Percentiles rank a stretch among this genome's conserved stretches.
phyloP scores from a whole-genome alignment of 2,113 vertebrate genomes.

The Pteruthius melanotis region DNA sequence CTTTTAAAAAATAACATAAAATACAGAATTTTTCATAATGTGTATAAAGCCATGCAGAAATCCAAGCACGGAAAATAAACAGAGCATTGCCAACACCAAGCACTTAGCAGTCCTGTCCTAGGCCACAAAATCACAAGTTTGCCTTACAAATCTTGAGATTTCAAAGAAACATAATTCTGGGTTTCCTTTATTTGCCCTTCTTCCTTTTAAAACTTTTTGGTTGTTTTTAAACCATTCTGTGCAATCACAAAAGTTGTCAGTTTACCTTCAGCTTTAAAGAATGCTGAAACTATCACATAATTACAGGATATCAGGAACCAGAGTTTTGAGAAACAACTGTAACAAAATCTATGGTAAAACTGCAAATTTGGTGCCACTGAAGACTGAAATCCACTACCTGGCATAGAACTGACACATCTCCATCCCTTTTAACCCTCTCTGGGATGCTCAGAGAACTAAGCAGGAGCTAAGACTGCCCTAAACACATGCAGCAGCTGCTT shows the following conservation, averaged over 20 bases:
- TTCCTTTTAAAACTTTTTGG: not conserved
- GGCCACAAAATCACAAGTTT: slow-evolving; percentile 51
- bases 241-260: not conserved
- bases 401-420: not conserved
- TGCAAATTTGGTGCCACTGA: not conserved
- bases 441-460: not conserved
- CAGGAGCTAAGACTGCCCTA: not conserved
- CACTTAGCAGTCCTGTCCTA: slow-evolving; percentile 17
- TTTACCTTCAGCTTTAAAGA: slow-evolving; percentile 17
- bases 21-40: slow-evolving; percentile 22
- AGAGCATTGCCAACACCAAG: slow-evolving; percentile 12
- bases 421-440: not conserved
- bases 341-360: not conserved
- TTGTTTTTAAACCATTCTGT: not conserved
- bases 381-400: not conserved
- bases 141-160: slow-evolving; percentile 22
- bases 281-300: not conserved
- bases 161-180: not conserved
- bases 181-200: slow-evolving; percentile 22
- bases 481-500: not conserved
- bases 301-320: not conserved
- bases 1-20: slow-evolving; percentile 49
- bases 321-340: slow-evolving; percentile 2
- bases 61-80: slow-evolving; percentile 49
- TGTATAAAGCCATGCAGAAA: slow-evolving; percentile 25